These are phyloP conservation scores for Hypotaenidia philippensis DNA, from an alignment of 2,797 vertebrate species.

Conservation along the genomic window DNA sequence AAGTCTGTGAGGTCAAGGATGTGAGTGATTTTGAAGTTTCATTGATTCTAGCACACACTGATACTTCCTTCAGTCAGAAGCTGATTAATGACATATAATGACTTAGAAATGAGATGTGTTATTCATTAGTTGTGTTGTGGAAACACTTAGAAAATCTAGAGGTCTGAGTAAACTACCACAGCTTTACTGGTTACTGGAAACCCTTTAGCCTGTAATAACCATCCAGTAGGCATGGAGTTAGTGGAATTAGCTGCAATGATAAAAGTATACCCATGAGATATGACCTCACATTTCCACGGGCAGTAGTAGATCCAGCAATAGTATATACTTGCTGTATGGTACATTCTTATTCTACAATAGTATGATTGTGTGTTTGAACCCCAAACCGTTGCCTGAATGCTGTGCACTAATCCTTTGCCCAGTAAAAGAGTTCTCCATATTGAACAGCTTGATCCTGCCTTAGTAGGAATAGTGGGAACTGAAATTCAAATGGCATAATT, in stretches of 20 bases:
- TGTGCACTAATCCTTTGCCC: neutral
- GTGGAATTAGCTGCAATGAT: neutral
- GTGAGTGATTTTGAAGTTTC: neutral
- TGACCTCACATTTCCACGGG: neutral
- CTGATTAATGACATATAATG: neutral
- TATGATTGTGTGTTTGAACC: neutral
- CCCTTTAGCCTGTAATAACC: neutral
- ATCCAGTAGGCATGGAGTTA: neutral
- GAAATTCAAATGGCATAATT: neutral
- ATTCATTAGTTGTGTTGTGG: neutral
- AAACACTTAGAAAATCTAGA: neutral
- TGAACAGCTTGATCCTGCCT: neutral
- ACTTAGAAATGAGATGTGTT: neutral
- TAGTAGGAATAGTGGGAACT: neutral
- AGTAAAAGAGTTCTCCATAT: neutral
- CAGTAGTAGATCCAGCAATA: neutral
- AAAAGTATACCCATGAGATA: fast-evolving
- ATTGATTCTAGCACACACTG: neutral
- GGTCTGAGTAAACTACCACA: neutral
- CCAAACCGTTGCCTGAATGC: neutral
- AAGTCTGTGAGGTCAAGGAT: neutral
- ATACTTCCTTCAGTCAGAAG: neutral
- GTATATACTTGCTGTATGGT: neutral
- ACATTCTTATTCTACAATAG: neutral
- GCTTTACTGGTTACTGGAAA: neutral